A percentile compares a stretch with the other conserved stretches of the same genome.
These are phyloP conservation scores for Sarcoramphus papa DNA, from an alignment of 2,797 vertebrate genomes.

Conservation along the genomic window DNA sequence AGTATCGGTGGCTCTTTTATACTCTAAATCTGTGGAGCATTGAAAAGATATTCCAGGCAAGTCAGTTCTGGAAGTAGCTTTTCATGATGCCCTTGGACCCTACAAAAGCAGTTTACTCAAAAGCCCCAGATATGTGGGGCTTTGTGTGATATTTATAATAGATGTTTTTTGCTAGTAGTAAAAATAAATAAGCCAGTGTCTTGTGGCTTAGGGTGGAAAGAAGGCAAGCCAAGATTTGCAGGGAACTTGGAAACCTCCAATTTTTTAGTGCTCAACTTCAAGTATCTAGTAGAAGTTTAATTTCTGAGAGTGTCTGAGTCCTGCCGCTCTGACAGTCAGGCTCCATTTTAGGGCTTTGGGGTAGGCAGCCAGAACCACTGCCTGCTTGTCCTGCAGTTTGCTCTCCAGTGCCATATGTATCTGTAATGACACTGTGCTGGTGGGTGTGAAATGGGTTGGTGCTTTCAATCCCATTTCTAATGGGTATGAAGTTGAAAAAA, in stretches of 20 bases:
- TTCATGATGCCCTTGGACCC: not conserved
- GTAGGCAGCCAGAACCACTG: not conserved
- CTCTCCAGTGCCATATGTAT: accelerated
- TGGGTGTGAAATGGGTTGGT: not conserved
- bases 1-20: not conserved
- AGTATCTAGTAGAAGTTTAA: not conserved
- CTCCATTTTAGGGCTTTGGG: not conserved
- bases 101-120: not conserved
- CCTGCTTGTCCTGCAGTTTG: not conserved
- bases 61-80: not conserved
- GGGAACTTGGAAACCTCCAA: not conserved
- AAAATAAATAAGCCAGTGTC: not conserved
- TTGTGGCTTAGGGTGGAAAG: not conserved
- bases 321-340: not conserved
- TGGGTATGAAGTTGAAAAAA: not conserved
- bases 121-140: not conserved
- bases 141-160: not conserved
- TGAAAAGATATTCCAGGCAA: not conserved
- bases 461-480: not conserved
- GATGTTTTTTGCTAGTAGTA: not conserved
- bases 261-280: not conserved
- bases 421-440: not conserved
- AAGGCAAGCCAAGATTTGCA: not conserved
- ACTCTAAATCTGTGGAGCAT: not conserved
- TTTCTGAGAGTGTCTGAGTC: not conserved